A percentile compares a stretch with the other conserved stretches of the same genome.
Evolutionary conservation across 2,797 vertebrate species (phyloP).

Genomic region (Sebastes umbrosus): DNA sequence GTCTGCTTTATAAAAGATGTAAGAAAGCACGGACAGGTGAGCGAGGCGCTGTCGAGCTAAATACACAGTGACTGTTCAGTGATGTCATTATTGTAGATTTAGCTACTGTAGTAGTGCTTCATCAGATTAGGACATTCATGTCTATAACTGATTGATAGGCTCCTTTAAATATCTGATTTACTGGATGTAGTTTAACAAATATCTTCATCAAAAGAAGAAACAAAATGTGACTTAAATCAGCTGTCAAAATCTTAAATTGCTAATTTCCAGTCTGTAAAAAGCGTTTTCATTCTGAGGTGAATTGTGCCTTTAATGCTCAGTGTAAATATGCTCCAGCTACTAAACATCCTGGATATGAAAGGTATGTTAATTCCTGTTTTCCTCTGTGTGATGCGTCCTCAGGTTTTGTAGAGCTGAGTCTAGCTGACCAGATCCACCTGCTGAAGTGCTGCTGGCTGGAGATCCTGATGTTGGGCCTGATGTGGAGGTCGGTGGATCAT

Average conservation of each 20-base stretch:
- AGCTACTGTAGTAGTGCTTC: neutral
- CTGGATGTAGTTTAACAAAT: neutral
- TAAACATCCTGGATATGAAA: neutral
- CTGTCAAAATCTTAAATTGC: too few species aligned
- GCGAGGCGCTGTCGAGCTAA: neutral
- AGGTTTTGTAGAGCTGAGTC: conserved; percentile 93
- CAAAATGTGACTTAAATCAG: too few species aligned
- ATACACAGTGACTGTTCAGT: neutral
- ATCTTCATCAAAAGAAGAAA: too few species aligned
- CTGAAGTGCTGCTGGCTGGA: conserved; percentile 98
- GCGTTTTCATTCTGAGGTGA: neutral
- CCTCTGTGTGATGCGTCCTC: neutral
- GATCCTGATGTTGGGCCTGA: conserved; percentile 95
- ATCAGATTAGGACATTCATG: neutral
- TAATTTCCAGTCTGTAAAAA: neutral
- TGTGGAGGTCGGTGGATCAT: conserved; percentile 97
- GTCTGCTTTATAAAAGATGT: conserved; percentile 28
- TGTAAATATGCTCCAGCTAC: neutral
- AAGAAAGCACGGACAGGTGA: conserved; percentile 13
- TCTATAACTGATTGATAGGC: neutral
- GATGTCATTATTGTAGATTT: neutral
- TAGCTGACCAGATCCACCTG: conserved; percentile 93
- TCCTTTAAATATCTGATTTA: neutral
- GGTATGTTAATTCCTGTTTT: neutral
- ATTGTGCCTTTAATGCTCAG: neutral